A percentile compares a stretch with the other conserved stretches of the same genome.
Conservation (phyloP, 1,140 invertebrate species). For the Heliconius congener region DNA sequence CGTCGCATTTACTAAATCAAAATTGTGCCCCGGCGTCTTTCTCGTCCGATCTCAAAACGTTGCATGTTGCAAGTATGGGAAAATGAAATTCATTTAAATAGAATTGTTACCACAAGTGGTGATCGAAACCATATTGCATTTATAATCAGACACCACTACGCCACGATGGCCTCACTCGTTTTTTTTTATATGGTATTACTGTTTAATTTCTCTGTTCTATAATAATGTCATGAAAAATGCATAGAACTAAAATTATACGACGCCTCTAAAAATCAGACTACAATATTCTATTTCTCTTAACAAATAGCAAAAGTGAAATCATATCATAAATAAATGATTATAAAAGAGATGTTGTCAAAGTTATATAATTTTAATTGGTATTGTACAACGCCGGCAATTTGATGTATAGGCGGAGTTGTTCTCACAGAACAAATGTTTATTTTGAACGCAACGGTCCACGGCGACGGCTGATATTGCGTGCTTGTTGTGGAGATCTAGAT, state of each 20-base stretch:
- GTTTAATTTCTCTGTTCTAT: not conserved
- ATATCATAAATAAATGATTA: slow-evolving; percentile 27
- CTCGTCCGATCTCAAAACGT: too few species aligned
- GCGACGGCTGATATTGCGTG: slow-evolving; percentile 37
- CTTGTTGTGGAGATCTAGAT: slow-evolving; percentile 28
- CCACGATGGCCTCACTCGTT: too few species aligned
- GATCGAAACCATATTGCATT: too few species aligned
- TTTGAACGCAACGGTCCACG: slow-evolving; percentile 44
- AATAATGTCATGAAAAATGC: too few species aligned
- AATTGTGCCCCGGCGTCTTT: too few species aligned
- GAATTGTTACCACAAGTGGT: too few species aligned
- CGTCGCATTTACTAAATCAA: too few species aligned
- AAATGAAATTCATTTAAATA: too few species aligned
- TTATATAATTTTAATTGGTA: slow-evolving; percentile 71
- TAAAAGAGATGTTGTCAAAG: slow-evolving; percentile 40
- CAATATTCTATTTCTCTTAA: not conserved
- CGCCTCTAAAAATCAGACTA: not conserved
- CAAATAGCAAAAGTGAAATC: slow-evolving; percentile 18
- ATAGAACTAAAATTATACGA: not conserved
- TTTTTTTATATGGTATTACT: too few species aligned
- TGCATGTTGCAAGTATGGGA: too few species aligned
- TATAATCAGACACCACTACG: too few species aligned
- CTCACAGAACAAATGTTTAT: slow-evolving; percentile 39
- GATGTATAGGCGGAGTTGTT: slow-evolving; percentile 34
- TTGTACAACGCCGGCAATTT: slow-evolving; percentile 26